Conservation (phyloP, 2,888 invertebrate species). For the Cyclophora albipunctata region DNA sequence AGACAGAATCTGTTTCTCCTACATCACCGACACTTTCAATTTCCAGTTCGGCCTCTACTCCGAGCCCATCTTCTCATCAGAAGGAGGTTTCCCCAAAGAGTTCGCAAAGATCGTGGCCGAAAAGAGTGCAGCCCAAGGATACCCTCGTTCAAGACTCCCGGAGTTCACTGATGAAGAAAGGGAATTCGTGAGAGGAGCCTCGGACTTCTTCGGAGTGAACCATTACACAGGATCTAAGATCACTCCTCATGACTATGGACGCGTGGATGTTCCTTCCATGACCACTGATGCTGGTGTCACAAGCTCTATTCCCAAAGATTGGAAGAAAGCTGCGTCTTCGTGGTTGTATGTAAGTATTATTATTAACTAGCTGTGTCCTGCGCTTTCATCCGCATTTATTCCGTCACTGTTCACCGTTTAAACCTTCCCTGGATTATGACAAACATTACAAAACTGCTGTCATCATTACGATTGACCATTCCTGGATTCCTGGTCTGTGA, state of each 20-base stretch:
- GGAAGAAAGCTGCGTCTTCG: constrained; percentile 34
- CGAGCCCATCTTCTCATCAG: constrained; percentile 61
- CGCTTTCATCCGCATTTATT: too few species aligned
- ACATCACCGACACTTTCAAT: too few species aligned
- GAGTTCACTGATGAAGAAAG: constrained; percentile 56
- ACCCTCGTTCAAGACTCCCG: constrained; percentile 54
- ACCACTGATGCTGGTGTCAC: constrained; percentile 34
- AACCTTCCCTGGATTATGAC: too few species aligned
- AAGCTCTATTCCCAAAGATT: constrained; percentile 25
- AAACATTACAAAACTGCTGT: too few species aligned
- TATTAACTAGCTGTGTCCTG: too few species aligned
- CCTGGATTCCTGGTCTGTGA: neutral
- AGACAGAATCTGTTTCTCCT: too few species aligned
- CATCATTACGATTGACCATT: too few species aligned
- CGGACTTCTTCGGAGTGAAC: constrained; percentile 76
- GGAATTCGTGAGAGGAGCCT: constrained; percentile 36
- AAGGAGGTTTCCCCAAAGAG: constrained; percentile 72
- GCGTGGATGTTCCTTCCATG: constrained; percentile 15
- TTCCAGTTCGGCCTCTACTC: constrained; percentile 58
- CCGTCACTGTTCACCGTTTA: too few species aligned
- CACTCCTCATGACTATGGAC: constrained; percentile 23
- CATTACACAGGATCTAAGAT: constrained; percentile 73
- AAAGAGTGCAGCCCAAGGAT: constrained; percentile 59
- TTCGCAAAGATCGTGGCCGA: constrained; percentile 55
- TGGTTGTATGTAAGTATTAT: constrained; percentile 41